Conservation (phyloP, 2,113 vertebrate genomes). For the Eretmochelys imbricata region DNA sequence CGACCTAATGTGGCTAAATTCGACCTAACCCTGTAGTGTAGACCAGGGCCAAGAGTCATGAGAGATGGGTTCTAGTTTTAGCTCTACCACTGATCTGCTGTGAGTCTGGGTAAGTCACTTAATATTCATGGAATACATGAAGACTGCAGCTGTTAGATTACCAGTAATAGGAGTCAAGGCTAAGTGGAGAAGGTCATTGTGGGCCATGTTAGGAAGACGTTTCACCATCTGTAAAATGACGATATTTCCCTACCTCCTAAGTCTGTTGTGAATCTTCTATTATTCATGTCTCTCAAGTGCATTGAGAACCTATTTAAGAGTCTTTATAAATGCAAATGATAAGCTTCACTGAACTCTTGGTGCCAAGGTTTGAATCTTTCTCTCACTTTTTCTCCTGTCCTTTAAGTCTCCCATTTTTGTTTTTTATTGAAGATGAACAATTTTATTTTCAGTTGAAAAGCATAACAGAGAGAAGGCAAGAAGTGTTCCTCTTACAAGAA, state of each 20-base stretch:
- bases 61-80: no score
- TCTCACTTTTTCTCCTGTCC: not conserved
- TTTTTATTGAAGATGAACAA: not conserved
- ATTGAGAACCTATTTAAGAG: not conserved
- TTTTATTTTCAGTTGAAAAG: not conserved
- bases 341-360: not conserved
- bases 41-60: no score
- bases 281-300: not conserved
- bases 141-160: not conserved
- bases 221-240: not conserved
- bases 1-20: no score
- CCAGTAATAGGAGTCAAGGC: not conserved
- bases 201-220: not conserved
- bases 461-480: not conserved
- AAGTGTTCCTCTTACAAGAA: not conserved
- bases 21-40: no score
- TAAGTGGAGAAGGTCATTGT: not conserved
- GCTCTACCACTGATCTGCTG: not conserved
- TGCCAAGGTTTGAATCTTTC: not conserved
- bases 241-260: not conserved
- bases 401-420: not conserved
- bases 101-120: not conserved
- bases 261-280: not conserved
- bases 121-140: not conserved
- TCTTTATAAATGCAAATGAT: not conserved